Base-by-base conservation (phyloP, 2,888 invertebrate species). In the Oeneis ivallda region DNA sequence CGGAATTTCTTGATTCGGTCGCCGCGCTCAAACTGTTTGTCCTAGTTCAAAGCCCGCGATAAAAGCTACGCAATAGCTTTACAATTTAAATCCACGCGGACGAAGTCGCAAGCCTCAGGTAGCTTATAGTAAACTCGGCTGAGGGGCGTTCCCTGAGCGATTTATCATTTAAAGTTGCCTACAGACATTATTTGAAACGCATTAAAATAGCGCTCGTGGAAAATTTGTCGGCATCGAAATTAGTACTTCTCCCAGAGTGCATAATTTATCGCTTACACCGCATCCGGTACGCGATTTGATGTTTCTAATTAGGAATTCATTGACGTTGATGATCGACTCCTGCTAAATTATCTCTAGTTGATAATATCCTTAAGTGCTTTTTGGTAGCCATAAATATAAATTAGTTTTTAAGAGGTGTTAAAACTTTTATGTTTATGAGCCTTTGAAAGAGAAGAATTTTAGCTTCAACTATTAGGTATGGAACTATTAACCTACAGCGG, bases 151-250 rank as follows among this genome's bases (percentile, higher is more conserved):
- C 81, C 89, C 82, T 77, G 81, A 81, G 86, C 91, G 87, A 92
- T 92, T 92, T 90, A 92, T 92, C 91, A 91, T 91, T 92, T 91
- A 90, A 81, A 84, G 88, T 89, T 85, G 90, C 91, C 91, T 88
- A 87, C 90, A 89, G 91, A 90, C 87, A 91, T 91, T 91, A 90
- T 91, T 90, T 89, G 90, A 88, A 89, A 91, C 91, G 85, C 87
- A 90, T 90, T 90, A 91, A 91, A 90, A 87, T 89, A 86, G 89
- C 87, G 86, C 83, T 86, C 86, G 87, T 89, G 85, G 84, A 88
- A 90, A 91, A 89, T 90, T 90, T 88, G 90, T 89, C 89, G 90
- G 91, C 87, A 88, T 88, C 89, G 82, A 89, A 90, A 91, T 92
- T 89, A 90, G 86, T 92, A 88, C 87, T 88, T 82, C 80, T 84